Evolutionary conservation across 1,140 invertebrate species (phyloP), one percentile per base, ranked within the genome.

Genomic region (Macrocentrus cingulum): DNA sequence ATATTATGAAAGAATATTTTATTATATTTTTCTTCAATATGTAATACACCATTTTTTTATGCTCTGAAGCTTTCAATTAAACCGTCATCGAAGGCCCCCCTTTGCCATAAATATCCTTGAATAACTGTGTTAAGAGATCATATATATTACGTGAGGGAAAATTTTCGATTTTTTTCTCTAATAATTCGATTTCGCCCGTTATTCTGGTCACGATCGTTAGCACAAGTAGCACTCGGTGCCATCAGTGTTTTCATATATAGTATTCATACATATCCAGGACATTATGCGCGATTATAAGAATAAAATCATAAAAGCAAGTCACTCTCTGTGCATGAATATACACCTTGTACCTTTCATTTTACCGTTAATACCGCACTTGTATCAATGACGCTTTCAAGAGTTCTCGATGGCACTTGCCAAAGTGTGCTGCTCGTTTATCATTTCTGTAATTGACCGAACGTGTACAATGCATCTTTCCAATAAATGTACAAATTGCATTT

Each of bases 21-120:
- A 7, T 16, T 16, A n/a, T 20, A 48, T 49, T 25, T 29, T 2
- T 11, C 11, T 13, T 22, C 18, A 23, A 51, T 7, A 18, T 1
- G 20, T 13, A 18, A 11, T 34, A 51, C 5, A 8, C 6, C 7
- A 8, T 41, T 20, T 53, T 54, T 42, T 54, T 22, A 13, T 16
- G 37, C 15, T 54, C 32, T 51, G 42, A 25, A 59, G 25, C 32
- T 9, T 48, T 29, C 48, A 48, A 59, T 59, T 59, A 59, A 54
- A 59, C 13, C 50, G 22, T 59, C 58, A 59, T 59, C 51, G 51
- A 36, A 39, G 7, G 13, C 36, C 7, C 32, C 32, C 50, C 15
- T 36, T 36, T 41, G 29, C 18, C 25, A 20, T 22, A 55, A 32
- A 29, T 59, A 54, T 49, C 23, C 20, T 22, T 18, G 46, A 45